Evolutionary conservation across 1,140 invertebrate species (phyloP).

Genomic region (Neodiprion lecontei): DNA sequence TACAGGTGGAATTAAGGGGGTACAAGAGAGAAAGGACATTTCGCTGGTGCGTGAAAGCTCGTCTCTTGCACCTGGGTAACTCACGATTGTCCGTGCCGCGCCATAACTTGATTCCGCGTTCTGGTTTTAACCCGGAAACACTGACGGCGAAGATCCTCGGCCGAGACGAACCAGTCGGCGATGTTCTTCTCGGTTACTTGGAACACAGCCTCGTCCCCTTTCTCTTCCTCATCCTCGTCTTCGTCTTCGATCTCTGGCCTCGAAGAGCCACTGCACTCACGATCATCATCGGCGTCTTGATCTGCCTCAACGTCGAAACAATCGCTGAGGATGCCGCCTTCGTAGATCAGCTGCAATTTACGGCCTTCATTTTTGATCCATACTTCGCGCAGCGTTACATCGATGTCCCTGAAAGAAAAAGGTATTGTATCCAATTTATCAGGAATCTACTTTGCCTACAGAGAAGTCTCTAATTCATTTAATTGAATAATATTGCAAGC

Average conservation of each 20-base stretch:
- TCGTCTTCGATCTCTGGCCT: not conserved
- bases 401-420: constrained; percentile 40
- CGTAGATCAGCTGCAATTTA: constrained; percentile 62
- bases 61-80: not conserved
- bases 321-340: constrained; percentile 46
- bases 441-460: no score
- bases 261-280: not conserved
- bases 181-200: constrained; percentile 30
- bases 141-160: constrained; percentile 34
- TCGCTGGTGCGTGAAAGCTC: no score
- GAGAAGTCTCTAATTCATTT: no score
- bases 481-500: no score
- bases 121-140: constrained; percentile 38
- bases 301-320: constrained; percentile 43
- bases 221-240: not conserved
- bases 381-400: constrained; percentile 55
- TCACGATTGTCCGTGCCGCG: constrained; percentile 40
- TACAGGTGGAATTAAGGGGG: no score
- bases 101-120: constrained; percentile 32
- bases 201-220: constrained; percentile 26
- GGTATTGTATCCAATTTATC: no score
- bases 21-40: no score
- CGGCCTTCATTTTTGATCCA: constrained; percentile 55
- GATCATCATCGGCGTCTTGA: constrained; percentile 11
- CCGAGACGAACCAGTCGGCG: constrained; percentile 41